phyloP scores from a whole-genome alignment of 2,797 vertebrate genomes.

The Semotilus atromaculatus region DNA sequence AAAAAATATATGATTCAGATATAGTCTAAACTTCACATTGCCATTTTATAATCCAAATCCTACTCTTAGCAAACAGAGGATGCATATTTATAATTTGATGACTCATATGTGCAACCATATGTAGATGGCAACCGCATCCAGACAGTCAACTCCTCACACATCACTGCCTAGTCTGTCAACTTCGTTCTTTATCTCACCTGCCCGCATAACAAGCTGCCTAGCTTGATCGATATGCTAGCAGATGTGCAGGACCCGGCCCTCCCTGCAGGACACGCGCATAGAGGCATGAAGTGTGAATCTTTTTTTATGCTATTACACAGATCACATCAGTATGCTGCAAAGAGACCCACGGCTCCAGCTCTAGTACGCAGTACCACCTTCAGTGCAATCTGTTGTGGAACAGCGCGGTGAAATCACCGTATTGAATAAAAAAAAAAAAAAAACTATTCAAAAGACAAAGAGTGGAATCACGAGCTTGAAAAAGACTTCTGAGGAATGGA shows the following conservation, averaged over 20 bases:
- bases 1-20: neutral
- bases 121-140: neutral
- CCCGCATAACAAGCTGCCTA: slow-evolving; percentile 57
- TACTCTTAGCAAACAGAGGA: neutral
- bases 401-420: neutral
- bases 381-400: slow-evolving; percentile 17
- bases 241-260: slow-evolving; percentile 48
- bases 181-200: slow-evolving; percentile 66
- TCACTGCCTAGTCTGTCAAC: slow-evolving; percentile 66
- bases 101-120: slow-evolving; percentile 9
- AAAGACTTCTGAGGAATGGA: neutral
- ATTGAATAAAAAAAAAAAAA: neutral
- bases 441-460: slow-evolving; percentile 17
- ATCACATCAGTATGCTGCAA: slow-evolving; percentile 44
- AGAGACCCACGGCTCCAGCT: neutral
- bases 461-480: slow-evolving; percentile 20
- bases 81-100: neutral
- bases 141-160: slow-evolving; percentile 25
- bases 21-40: neutral
- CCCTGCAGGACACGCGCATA: slow-evolving; percentile 55
- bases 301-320: slow-evolving; percentile 45
- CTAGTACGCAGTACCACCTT: slow-evolving; percentile 2
- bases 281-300: slow-evolving; percentile 66
- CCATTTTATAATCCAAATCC: neutral
- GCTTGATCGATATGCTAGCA: slow-evolving; percentile 70